Base-by-base conservation (phyloP, 2,888 invertebrate genomes). In the Diadegma fenestrale region DNA sequence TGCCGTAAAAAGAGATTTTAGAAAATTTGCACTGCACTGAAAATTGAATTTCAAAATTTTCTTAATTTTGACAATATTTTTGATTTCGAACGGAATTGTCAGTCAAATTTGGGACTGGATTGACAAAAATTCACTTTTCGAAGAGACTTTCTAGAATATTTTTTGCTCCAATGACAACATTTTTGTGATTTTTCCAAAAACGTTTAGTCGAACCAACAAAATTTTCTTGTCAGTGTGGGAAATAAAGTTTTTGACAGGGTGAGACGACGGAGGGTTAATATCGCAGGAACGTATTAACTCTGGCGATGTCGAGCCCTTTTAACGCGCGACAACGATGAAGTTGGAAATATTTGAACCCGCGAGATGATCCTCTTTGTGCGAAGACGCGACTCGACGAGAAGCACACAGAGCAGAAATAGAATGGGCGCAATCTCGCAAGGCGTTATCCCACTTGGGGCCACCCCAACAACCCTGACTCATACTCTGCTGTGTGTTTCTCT, bases 371-470 rank as follows among this genome's bases (percentile, higher is more conserved):
- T 83, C 79, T 83, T 83, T 83, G 83, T 79, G 83, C 79, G 26
- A 61, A 19, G 68, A 64, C 19, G 64, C 41, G 43, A 51, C 48
- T 37, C 54, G 79, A 72, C 26, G 63, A 12, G 63, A 41, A 69
- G 22, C n/a, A n/a, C n/a, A n/a, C n/a, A 71, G 81, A 19, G 79
- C 85, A 86, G 51, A 86, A 86, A 86, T 86, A 86, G 86, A 86
- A 68, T 58, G 73, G 73, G 77, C 80, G 83, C 80, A 80, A 80
- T 80, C 66, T 75, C 75, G 58, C 77, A 77, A 66, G 68, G 77
- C 86, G 83, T 86, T 86, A 86, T 86, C 83, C 86, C 86, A 86
- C 86, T 86, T 86, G 79, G 82, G 86, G 77, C 83, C 83, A 83
- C 83, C 86, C 86, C 80, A 80, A 86, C 86, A 86, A 61, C 77